Base-by-base conservation (phyloP, 1,140 invertebrate species). In the Lordiphosa mommai region DNA sequence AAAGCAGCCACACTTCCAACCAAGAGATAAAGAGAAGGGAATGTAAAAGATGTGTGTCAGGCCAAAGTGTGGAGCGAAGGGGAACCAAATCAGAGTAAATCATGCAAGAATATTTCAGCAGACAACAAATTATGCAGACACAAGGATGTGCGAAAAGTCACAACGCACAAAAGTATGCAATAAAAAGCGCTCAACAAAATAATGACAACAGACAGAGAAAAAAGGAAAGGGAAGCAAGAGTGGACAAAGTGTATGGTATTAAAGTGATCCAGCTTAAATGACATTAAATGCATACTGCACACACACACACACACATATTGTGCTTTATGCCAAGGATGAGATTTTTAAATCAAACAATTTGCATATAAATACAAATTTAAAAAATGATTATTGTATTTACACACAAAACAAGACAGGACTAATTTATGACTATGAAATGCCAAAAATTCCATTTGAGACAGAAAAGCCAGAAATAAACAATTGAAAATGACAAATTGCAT, bases 401-500 rank as follows among this genome's bases (percentile, higher is more conserved):
- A 74, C 65, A 65, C 41, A 32, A 47, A 36, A 10, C 4, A 10
- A 14, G 52, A 29, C 40, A 17, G 46, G 61, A 44, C 49, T 80
- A 74, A 80, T 80, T 82, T 82, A 80, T 80, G 61, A 61, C 61
- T 46, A 59, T 57, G 68, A 82, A 73, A 80, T 74, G 66, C 71
- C 66, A 70, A 72, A 82, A 82, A 76, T 80, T 82, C 76, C 71
- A 67, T 82, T 71, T 71, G 49, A 66, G 52, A 66, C 66, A 76
- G 3, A 23, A 76, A 71, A 36, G 57, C 41, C 38, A 56, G 32
- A 33, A 50, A 36, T 63, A 63, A 58, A 72, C 20, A 82, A 72
- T 76, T 76, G 66, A 76, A 84, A 82, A 84, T 82, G 77, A 82
- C 76, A 82, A 82, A 82, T 82, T 82, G 71, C 77, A 82, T 82